These are phyloP conservation scores for Echinops telfairi DNA, from an alignment of 2,113 vertebrate genomes.

Conservation along the genomic window DNA sequence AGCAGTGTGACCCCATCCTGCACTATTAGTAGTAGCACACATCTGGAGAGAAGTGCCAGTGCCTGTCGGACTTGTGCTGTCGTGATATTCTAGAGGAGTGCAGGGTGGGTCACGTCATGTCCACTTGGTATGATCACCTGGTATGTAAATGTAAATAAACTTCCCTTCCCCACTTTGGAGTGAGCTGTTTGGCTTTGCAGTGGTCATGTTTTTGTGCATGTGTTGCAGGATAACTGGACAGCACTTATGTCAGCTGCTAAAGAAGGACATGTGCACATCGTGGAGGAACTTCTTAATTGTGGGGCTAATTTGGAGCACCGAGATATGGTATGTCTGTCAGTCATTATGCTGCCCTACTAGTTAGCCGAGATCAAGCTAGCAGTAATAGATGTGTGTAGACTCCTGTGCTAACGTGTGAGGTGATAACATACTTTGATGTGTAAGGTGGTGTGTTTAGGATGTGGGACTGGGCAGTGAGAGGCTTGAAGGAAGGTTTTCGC, in stretches of 20 bases:
- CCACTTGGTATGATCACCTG: slow-evolving; percentile 87
- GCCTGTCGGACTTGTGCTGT: not conserved
- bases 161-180: not conserved
- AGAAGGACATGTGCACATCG: slow-evolving; percentile 94
- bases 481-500: slow-evolving; percentile 21
- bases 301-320: slow-evolving; percentile 95
- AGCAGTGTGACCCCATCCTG: not conserved
- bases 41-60: not conserved
- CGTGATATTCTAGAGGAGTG: not conserved
- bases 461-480: not conserved
- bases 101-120: slow-evolving; percentile 62
- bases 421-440: not conserved
- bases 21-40: not conserved
- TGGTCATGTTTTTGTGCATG: slow-evolving; percentile 25
- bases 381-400: not conserved
- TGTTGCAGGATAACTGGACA: slow-evolving; percentile 96
- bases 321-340: slow-evolving; percentile 92
- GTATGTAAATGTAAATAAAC: slow-evolving; percentile 76
- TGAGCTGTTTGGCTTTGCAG: slow-evolving; percentile 44
- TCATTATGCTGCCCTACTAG: accelerated
- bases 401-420: not conserved
- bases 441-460: not conserved
- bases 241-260: slow-evolving; percentile 97
- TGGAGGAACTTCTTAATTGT: slow-evolving; percentile 92
- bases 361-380: not conserved